Evolutionary conservation across 1,140 invertebrate species (phyloP).

Genomic region (Lethocerus indicus): DNA sequence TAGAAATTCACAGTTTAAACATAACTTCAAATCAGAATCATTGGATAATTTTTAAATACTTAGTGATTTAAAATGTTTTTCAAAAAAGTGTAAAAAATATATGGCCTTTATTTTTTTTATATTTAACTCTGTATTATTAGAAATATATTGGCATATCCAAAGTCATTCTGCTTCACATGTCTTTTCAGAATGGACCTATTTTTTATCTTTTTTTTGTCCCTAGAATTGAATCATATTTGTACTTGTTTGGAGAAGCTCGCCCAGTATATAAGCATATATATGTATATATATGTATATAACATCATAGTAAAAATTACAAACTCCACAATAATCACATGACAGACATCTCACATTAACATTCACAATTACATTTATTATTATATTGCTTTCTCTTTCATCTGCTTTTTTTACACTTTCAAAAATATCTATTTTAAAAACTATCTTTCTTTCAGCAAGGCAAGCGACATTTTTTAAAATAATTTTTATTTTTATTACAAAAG

Average conservation of each 20-base stretch:
- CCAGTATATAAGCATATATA: constrained; percentile 4
- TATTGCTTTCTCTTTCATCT: constrained; percentile 11
- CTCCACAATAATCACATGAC: constrained; percentile 9
- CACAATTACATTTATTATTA: constrained; percentile 8
- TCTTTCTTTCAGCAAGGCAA: constrained; percentile 16
- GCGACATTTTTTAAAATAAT: constrained; percentile 14
- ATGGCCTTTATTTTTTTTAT: no score
- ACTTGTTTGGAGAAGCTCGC: constrained; percentile 13
- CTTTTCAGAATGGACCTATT: not conserved
- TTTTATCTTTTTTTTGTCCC: no score
- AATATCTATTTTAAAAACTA: constrained; percentile 12
- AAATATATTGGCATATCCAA: no score
- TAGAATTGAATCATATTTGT: no score
- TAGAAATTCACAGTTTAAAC: no score
- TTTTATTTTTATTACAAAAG: constrained; percentile 12
- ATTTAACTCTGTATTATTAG: no score
- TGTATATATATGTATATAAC: constrained; percentile 4
- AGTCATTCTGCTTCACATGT: no score
- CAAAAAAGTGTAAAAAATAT: no score
- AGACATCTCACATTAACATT: constrained; percentile 13
- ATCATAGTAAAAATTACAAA: constrained; percentile 7
- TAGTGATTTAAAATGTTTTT: no score
- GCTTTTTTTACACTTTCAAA: constrained; percentile 11
- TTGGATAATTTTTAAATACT: no score
- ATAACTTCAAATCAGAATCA: no score